Conservation (phyloP, 2,797 vertebrate genomes). For the Smutsia temminckii region DNA sequence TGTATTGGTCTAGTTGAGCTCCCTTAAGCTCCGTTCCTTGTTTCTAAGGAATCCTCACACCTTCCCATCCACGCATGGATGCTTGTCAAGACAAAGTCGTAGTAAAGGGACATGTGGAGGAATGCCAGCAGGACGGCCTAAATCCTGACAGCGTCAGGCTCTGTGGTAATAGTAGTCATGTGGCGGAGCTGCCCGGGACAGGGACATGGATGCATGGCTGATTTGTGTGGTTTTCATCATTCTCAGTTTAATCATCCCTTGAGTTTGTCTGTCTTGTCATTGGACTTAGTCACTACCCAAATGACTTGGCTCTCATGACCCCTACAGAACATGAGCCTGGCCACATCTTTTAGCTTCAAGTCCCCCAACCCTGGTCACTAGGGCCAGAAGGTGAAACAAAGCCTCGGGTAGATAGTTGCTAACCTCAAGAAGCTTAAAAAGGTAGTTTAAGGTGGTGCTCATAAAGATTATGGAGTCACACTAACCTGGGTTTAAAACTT, state of each 20-base stretch:
- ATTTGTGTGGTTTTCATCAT: background rate
- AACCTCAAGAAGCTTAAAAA: background rate
- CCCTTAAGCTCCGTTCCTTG: conserved; percentile 9
- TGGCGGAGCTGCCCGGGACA: background rate
- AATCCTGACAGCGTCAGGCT: background rate
- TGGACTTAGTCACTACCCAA: background rate
- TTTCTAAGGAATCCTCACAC: conserved; percentile 32
- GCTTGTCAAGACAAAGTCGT: conserved; percentile 34
- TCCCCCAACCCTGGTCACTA: background rate
- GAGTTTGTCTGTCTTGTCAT: background rate
- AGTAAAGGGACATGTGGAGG: background rate
- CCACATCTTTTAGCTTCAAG: background rate
- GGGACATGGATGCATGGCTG: background rate
- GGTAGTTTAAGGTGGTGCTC: background rate
- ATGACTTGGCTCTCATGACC: background rate
- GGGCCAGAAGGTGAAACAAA: conserved; percentile 27
- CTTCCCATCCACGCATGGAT: background rate
- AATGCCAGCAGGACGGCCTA: background rate
- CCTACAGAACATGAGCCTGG: background rate
- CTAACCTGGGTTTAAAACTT: background rate
- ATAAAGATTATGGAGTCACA: background rate
- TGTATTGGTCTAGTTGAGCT: conserved; percentile 6
- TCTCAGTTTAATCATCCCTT: background rate
- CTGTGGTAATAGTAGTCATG: background rate
- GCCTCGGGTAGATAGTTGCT: background rate